A percentile compares a stretch with the other conserved stretches of the same genome.
Conservation (phyloP, 2,888 invertebrate genomes). For the Lamellibrachia satsuma region DNA sequence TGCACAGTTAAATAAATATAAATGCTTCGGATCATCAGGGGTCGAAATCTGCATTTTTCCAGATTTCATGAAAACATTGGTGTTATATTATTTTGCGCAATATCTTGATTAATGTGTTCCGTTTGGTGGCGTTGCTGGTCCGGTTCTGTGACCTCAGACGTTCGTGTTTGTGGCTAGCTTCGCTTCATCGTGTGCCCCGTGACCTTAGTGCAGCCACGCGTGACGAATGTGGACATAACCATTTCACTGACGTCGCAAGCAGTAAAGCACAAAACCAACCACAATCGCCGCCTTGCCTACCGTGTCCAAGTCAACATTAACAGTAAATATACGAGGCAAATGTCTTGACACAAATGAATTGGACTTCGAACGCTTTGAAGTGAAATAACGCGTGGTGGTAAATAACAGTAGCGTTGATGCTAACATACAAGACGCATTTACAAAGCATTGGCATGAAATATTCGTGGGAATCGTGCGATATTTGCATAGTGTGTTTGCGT, state of each 20-base stretch:
- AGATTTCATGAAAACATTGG: neutral
- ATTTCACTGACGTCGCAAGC: neutral
- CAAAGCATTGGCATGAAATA: neutral
- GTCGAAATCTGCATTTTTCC: neutral
- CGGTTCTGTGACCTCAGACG: neutral
- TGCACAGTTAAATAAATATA: neutral
- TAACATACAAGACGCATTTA: constrained; percentile 1
- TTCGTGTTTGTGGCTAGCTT: neutral
- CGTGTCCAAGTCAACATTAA: constrained; percentile 3
- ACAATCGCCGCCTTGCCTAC: neutral
- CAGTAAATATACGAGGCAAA: neutral
- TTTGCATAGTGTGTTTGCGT: neutral
- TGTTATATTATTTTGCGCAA: neutral
- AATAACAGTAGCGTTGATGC: neutral
- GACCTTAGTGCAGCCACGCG: neutral
- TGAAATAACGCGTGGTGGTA: neutral
- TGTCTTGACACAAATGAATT: constrained; percentile 5
- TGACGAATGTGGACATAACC: neutral
- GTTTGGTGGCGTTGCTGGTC: neutral
- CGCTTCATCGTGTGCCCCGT: neutral
- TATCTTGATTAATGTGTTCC: neutral
- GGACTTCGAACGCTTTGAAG: neutral
- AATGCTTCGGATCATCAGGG: neutral
- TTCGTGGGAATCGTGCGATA: neutral
- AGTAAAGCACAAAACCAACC: neutral